Evolutionary conservation across 2,797 vertebrate genomes (phyloP), one percentile per base, ranked within the genome.

Genomic region (Periparus ater): DNA sequence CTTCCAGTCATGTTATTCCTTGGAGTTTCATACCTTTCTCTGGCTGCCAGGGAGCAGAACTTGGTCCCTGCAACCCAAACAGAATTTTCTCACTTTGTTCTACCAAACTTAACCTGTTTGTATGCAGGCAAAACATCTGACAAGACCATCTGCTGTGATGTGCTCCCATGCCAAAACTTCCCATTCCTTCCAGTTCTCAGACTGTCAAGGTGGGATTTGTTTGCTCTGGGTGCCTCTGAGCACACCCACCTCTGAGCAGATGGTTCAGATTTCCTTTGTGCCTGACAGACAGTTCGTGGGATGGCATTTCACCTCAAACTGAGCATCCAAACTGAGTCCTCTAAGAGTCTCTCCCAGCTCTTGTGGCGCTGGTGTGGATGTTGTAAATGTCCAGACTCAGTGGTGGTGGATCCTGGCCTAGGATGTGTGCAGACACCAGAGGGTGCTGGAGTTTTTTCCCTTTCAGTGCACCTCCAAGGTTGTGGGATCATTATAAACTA

Each of bases 361-460:
- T 7, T 10, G 47, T 18, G 80, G 42, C 38, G 72, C 55, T 53
- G 85, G 7, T 13, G 47, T 11, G 50, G 60, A 0, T 30, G 5
- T 2, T 50, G 61, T 10, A n/a, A 68, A 20, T 0, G 3, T 18
- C 55, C 73, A n/a, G 58, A 5, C 7, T 29, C 1, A 3, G 25
- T 1, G 17, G 91, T 91, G 94, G 90, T 92, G 94, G 86, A 63
- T 91, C 86, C 65, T 42, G 60, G 80, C 90, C 7, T 38, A 94
- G 88, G 90, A 93, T 95, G 67, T 85, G 85, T 95, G 75, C 94
- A 82, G 89, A 95, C 95, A 97, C 91, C 89, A 96, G 95, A 94
- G 95, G 96, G 94, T 96, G 96, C 95, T 96, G 95, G 95, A 95
- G 95, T 91, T 97, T 97, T 95, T 97, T 97, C 93, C 89, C 95